Evolutionary conservation across 2,888 invertebrate species (phyloP).

Genomic region (Volucella inflata): DNA sequence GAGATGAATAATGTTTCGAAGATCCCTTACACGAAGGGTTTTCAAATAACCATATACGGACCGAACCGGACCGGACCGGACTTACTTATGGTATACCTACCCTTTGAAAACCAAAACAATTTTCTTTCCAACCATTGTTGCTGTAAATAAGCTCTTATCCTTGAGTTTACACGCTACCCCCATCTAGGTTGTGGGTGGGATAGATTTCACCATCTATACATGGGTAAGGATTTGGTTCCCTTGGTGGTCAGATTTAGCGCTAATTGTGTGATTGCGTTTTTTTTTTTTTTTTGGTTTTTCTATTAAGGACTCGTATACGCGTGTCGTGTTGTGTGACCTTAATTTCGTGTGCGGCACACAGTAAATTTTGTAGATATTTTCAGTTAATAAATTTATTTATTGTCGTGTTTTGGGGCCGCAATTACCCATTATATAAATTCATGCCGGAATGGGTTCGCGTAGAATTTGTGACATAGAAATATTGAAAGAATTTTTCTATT

Average conservation of each 20-base stretch:
- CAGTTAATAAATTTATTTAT: conserved; percentile 56
- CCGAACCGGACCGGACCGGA: too few relatives aligned
- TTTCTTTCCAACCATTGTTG: conserved; percentile 38
- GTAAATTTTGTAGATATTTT: conserved; percentile 52
- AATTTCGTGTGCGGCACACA: conserved; percentile 21
- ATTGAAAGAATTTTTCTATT: conserved; percentile 24
- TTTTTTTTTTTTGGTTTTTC: conserved; percentile 5
- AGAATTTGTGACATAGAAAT: conserved; percentile 12
- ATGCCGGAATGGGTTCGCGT: conserved; percentile 3
- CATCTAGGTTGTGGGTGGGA: conserved; percentile 42
- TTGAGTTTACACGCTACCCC: conserved; percentile 59
- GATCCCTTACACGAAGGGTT: conserved; percentile 45
- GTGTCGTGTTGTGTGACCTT: conserved; percentile 9
- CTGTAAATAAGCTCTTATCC: conserved; percentile 43
- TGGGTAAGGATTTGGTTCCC: conserved; percentile 1
- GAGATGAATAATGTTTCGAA: conserved; percentile 36
- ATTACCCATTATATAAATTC: conserved; percentile 37
- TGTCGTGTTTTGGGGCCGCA: conserved; percentile 24
- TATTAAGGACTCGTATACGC: not conserved
- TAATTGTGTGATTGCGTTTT: conserved; percentile 71
- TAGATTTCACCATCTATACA: conserved; percentile 37
- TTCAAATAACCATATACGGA: conserved; percentile 20
- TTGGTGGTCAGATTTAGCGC: conserved; percentile 21
- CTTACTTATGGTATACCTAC: conserved; percentile 28
- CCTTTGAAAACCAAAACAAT: not conserved